These are phyloP conservation scores for Noturus placidus DNA, from an alignment of 2,113 vertebrate species.

Conservation along the genomic window DNA sequence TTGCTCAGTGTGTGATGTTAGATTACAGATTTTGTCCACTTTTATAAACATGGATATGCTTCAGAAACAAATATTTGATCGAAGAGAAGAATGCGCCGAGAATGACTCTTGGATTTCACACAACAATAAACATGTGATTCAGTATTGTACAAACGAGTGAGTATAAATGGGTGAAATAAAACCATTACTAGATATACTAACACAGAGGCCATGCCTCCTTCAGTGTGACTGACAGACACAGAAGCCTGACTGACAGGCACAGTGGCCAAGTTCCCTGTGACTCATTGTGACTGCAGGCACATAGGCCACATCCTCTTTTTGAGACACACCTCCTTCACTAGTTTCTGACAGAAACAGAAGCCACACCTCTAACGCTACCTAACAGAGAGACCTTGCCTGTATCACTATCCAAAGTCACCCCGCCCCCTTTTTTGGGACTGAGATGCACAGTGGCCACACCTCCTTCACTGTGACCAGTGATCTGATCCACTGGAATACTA, in stretches of 20 bases:
- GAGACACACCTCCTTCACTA: neutral
- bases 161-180: neutral
- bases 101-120: neutral
- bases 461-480: neutral
- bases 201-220: neutral
- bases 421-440: neutral
- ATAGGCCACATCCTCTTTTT: neutral
- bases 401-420: no score
- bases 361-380: neutral
- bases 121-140: neutral
- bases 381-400: neutral
- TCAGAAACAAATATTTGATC: neutral
- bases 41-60: neutral
- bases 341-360: neutral
- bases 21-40: constrained; percentile 13
- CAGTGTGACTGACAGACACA: neutral
- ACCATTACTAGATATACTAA: neutral
- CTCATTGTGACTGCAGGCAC: neutral
- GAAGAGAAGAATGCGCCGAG: neutral
- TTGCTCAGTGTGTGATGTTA: constrained; percentile 5
- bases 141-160: neutral
- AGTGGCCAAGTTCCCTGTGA: neutral
- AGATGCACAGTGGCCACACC: neutral
- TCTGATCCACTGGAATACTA: neutral
- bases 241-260: neutral